Evolutionary conservation across 2,888 invertebrate genomes (phyloP).

Genomic region (Parthenolecanium corni): DNA sequence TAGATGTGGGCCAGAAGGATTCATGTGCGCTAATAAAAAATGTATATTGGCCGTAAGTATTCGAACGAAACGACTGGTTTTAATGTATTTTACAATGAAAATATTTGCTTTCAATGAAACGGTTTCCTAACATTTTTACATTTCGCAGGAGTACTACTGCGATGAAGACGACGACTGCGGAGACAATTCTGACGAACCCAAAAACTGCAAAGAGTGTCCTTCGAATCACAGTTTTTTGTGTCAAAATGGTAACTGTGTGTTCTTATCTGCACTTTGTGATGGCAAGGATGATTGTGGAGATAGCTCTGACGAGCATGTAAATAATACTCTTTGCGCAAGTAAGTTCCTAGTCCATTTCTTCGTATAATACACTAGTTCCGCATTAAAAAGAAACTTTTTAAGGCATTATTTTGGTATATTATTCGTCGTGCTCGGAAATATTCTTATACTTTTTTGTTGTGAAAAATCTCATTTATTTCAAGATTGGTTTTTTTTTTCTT

Average conservation of each 20-base stretch:
- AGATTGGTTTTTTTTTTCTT: too few relatives aligned
- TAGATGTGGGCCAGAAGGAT: slow-evolving; percentile 41
- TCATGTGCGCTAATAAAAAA: slow-evolving; percentile 60
- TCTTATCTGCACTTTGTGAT: slow-evolving; percentile 55
- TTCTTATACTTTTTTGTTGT: too few relatives aligned
- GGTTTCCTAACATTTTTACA: neutral
- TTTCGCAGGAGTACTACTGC: slow-evolving; percentile 46
- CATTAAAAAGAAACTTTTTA: neutral
- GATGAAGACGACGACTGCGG: slow-evolving; percentile 57
- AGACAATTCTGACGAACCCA: slow-evolving; percentile 59
- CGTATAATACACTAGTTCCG: neutral
- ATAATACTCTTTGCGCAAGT: slow-evolving; percentile 27
- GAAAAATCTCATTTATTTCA: too few relatives aligned
- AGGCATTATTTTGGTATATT: neutral
- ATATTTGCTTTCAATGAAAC: too few relatives aligned
- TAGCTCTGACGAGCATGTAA: slow-evolving; percentile 50
- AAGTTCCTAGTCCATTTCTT: slow-evolving; percentile 8
- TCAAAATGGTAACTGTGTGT: slow-evolving; percentile 60
- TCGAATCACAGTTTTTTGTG: slow-evolving; percentile 48
- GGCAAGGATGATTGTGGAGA: slow-evolving; percentile 55
- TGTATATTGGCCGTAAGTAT: slow-evolving; percentile 45
- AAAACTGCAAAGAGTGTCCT: slow-evolving; percentile 39
- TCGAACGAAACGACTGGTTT: neutral
- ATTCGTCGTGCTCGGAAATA: too few relatives aligned
- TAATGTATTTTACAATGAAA: neutral